Evolutionary conservation across 2,888 invertebrate species (phyloP).

Genomic region (Torymus tubicola): DNA sequence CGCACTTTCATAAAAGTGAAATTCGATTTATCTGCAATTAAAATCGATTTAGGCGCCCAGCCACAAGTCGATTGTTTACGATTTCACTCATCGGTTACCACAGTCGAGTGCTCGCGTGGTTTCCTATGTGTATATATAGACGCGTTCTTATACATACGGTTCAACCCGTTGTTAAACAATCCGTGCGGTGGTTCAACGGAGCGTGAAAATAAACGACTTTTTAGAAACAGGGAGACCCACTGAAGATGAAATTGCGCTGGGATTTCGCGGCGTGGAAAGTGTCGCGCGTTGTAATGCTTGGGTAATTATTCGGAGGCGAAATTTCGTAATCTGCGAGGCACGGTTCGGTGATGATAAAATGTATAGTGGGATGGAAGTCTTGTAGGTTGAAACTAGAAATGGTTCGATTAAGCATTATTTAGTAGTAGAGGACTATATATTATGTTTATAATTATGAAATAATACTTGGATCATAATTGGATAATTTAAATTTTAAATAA

Average conservation of each 20-base stretch:
- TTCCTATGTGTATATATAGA: not conserved
- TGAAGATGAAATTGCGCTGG: slow-evolving; percentile 4
- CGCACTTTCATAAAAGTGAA: slow-evolving; percentile 58
- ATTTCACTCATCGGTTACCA: slow-evolving; percentile 49
- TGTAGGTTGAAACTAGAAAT: too few species aligned
- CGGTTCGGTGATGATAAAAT: too few species aligned
- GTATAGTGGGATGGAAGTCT: too few species aligned
- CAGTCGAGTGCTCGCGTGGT: slow-evolving; percentile 6
- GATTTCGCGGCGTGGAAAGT: too few species aligned
- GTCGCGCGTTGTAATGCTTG: not conserved
- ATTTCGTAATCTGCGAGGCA: not conserved
- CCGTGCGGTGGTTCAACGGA: not conserved
- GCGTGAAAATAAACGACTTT: slow-evolving; percentile 9
- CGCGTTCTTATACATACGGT: too few species aligned
- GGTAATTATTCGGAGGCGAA: not conserved
- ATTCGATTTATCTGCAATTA: slow-evolving; percentile 57
- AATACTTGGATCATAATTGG: too few species aligned
- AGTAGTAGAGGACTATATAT: too few species aligned
- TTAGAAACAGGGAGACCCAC: not conserved
- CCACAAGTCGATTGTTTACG: slow-evolving; percentile 46
- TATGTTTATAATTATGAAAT: too few species aligned
- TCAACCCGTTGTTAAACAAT: slow-evolving; percentile 3
- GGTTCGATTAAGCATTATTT: too few species aligned
- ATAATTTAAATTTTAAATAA: too few species aligned
- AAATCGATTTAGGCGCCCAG: slow-evolving; percentile 45